Conservation (phyloP, 2,797 vertebrate species). For the Basileuterus tristriatus region DNA sequence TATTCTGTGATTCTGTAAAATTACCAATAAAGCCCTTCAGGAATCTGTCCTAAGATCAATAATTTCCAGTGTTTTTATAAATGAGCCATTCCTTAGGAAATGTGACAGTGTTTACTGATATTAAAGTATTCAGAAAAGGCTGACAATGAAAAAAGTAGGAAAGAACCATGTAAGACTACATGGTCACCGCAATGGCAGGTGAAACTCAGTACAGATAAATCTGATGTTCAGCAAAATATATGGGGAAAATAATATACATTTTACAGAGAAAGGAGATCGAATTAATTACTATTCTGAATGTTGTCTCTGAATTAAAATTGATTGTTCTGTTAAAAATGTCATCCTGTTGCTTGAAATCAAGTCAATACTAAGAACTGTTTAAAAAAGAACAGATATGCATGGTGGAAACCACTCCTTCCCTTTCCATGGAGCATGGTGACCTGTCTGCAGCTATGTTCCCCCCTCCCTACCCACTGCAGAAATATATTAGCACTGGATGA, state of each 20-base stretch:
- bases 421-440: fast-evolving
- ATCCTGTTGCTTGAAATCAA: neutral
- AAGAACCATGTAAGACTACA: neutral
- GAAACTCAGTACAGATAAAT: neutral
- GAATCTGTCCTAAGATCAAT: neutral
- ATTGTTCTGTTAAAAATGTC: neutral
- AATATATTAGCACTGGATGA: neutral
- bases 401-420: neutral
- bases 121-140: neutral
- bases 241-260: neutral
- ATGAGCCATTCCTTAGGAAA: neutral
- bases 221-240: neutral
- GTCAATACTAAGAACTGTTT: neutral
- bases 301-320: neutral
- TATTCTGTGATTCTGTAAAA: neutral
- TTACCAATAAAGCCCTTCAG: neutral
- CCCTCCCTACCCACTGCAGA: neutral
- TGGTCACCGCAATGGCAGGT: neutral
- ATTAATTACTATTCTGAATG: neutral
- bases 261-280: neutral
- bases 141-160: neutral
- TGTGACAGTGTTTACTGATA: neutral
- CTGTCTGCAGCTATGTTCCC: neutral
- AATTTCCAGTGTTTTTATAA: neutral
- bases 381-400: neutral